Evolutionary conservation across 2,113 vertebrate species (phyloP), one percentile per base, ranked within the genome.

Genomic region (Leptodactylus fuscus): DNA sequence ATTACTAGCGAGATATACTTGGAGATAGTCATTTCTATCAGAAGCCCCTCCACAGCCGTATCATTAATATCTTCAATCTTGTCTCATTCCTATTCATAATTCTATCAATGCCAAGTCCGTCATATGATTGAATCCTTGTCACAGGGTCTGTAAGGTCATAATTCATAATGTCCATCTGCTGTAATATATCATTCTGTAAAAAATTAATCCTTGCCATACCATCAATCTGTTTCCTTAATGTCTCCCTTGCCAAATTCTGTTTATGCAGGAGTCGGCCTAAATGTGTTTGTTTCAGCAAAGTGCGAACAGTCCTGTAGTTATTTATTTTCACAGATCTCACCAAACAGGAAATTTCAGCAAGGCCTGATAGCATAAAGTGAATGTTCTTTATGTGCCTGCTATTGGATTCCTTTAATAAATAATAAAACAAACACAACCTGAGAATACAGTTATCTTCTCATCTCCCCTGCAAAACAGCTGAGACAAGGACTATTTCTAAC

Each of bases 1-100:
- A 87, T 90, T 90, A 87, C 90, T 87, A 91, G 49, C 81, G 55
- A 67, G 89, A 89, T 44, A 91, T 91, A 91, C 88, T 87, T 86
- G 91, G 5, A 86, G 4, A 76, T 49, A 77, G 15, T 20, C 22
- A 77, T 53, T 51, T 48, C 20, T 48, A 77, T 22, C 22, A 38
- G 38, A 77, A 48, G 24, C 16, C 27, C 46, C 48, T 55, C 29
- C 12, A n/a, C 16, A 58, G 9, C 13, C 15, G 44, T 41, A 71
- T 82, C 49, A 38, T 69, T 36, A 71, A 69, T 80, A 80, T 60
- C 36, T 62, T 2, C 34, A 22, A 38, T 44, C 20, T 15, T 27
- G 48, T 60, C 51, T 60, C 20, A 15, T 36, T 36, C 13, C 32
- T 60, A 60, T 60, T 58, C 55, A 69, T 8, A 10, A 74, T 44